Percentiles rank a stretch among this genome's conserved stretches.
phyloP scores from a whole-genome alignment of 2,113 vertebrate genomes.

The Danionella cerebrum region DNA sequence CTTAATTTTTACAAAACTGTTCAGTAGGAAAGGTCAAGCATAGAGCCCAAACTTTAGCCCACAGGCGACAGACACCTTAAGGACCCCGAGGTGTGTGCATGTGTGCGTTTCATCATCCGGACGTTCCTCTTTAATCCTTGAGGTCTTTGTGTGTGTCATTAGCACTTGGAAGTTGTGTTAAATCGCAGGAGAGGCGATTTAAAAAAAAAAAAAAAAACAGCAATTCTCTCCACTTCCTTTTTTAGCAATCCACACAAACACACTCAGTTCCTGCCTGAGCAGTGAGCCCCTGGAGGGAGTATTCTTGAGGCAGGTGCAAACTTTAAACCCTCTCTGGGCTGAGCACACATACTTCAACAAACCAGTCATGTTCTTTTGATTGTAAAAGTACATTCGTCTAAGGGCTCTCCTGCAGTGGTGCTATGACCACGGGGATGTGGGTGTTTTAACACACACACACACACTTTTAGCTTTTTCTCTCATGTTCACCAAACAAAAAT shows the following conservation, averaged over 20 bases:
- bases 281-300: not conserved
- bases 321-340: not conserved
- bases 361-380: no score
- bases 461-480: no score
- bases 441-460: no score
- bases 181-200: slow-evolving; percentile 19
- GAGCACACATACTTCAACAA: slow-evolving; percentile 1
- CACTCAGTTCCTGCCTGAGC: not conserved
- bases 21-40: not conserved
- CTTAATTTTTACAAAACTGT: not conserved
- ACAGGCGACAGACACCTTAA: not conserved
- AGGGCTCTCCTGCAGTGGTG: not conserved
- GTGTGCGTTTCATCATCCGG: slow-evolving; percentile 15
- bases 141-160: not conserved
- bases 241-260: not conserved
- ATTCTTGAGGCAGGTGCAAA: not conserved
- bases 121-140: slow-evolving; percentile 7
- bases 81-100: slow-evolving; percentile 2
- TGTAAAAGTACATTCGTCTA: no score
- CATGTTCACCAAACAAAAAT: no score
- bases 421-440: no score
- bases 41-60: not conserved
- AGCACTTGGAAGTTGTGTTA: not conserved
- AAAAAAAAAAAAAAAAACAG: slow-evolving; percentile 16
- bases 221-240: slow-evolving; percentile 2